These are phyloP conservation scores for Lepidurus arcticus DNA, from an alignment of 1,140 invertebrate genomes.

Conservation along the genomic window DNA sequence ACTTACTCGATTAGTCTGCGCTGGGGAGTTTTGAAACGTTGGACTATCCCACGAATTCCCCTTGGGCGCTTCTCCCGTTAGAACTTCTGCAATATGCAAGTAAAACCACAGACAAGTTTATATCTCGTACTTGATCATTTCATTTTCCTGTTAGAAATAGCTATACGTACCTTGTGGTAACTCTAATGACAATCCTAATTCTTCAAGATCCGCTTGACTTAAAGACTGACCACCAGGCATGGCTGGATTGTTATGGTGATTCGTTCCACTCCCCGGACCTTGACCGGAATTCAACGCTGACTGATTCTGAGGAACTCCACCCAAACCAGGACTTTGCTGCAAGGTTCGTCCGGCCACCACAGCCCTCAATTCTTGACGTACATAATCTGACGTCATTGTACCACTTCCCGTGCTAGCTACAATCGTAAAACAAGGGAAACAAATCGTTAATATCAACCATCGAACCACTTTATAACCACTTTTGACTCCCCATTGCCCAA, in stretches of 20 bases:
- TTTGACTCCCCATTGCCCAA: neutral
- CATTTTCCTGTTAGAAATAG: neutral
- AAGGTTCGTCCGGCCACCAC: conserved; percentile 68
- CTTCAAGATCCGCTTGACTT: conserved; percentile 58
- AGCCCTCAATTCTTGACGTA: conserved; percentile 79
- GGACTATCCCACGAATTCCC: conserved; percentile 31
- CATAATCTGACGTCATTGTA: conserved; percentile 65
- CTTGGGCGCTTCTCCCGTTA: conserved; percentile 14
- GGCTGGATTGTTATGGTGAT: conserved; percentile 35
- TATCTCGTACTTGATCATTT: neutral
- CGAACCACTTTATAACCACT: neutral
- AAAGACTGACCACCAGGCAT: conserved; percentile 44
- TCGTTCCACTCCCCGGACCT: conserved; percentile 35
- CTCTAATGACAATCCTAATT: conserved; percentile 61
- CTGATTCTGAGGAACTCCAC: conserved; percentile 42
- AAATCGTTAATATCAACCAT: neutral
- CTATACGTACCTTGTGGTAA: conserved; percentile 55
- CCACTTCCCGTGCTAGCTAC: neutral
- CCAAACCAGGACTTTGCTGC: conserved; percentile 34
- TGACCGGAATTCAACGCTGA: conserved; percentile 38
- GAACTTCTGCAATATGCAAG: conserved; percentile 37
- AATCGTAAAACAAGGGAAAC: neutral
- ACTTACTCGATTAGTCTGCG: conserved; percentile 7
- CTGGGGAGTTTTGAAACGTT: conserved; percentile 27
- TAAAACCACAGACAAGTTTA: neutral